Percentiles rank a stretch among this genome's conserved stretches.
Evolutionary conservation across 2,888 invertebrate species (phyloP).

Genomic region (Apoda limacodes): DNA sequence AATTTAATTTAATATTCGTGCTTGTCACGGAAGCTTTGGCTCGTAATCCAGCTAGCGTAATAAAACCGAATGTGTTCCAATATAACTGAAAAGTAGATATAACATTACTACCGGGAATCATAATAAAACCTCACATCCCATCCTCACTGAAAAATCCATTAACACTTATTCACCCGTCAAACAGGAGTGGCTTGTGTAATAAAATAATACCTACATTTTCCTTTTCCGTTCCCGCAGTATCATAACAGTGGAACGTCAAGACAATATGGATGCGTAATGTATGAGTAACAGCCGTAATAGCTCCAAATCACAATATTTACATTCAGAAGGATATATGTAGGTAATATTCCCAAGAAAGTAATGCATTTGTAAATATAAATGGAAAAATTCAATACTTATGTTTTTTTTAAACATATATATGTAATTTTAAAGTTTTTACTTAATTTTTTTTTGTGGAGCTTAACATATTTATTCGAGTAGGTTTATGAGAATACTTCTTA

Average conservation of each 20-base stretch:
- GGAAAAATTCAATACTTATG: too few relatives aligned
- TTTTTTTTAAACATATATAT: too few relatives aligned
- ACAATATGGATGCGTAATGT: conserved; percentile 28
- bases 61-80: conserved; percentile 45
- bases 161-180: conserved; percentile 43
- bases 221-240: conserved; percentile 26
- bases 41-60: conserved; percentile 43
- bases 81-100: conserved; percentile 44
- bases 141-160: conserved; percentile 47
- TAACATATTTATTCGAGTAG: too few relatives aligned
- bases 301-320: conserved; percentile 34
- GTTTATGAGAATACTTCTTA: too few relatives aligned
- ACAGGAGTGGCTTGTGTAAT: conserved; percentile 32
- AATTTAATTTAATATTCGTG: conserved; percentile 36
- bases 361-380: conserved; percentile 25
- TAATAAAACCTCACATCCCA: conserved; percentile 47
- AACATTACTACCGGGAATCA: conserved; percentile 41
- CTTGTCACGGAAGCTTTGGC: conserved; percentile 37
- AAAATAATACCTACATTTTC: conserved; percentile 34
- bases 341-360: conserved; percentile 14
- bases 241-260: conserved; percentile 30
- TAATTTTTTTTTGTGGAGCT: too few relatives aligned
- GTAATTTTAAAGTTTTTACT: too few relatives aligned
- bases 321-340: conserved; percentile 26
- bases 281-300: too few relatives aligned